Conservation (phyloP, 1,140 invertebrate genomes). For the Metaphire vulgaris region DNA sequence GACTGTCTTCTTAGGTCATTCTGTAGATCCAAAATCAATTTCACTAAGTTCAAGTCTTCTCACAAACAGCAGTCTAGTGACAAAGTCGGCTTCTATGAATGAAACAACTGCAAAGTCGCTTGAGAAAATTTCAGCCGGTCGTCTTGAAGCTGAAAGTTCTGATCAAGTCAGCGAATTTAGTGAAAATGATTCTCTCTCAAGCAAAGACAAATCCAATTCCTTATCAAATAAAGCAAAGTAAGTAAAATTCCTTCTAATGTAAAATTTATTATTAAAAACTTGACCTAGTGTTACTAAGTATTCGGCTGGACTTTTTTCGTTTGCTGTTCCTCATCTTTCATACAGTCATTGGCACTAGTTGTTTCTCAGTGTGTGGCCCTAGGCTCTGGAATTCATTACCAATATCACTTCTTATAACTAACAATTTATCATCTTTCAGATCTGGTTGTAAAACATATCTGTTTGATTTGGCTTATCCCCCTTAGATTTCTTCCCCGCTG, state of each 20-base stretch:
- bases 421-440: too few species aligned
- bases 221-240: neutral
- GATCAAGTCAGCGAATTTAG: neutral
- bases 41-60: neutral
- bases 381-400: too few species aligned
- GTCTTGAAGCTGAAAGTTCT: neutral
- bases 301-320: too few species aligned
- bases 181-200: neutral
- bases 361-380: too few species aligned
- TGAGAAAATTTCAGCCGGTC: neutral
- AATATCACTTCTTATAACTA: too few species aligned
- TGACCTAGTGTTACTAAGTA: neutral
- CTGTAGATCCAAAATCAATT: neutral
- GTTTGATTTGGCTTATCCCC: too few species aligned
- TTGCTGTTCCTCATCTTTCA: too few species aligned
- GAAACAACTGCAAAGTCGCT: neutral
- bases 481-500: too few species aligned
- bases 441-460: too few species aligned
- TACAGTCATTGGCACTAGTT: too few species aligned
- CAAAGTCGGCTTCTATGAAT: neutral
- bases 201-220: neutral
- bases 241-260: neutral
- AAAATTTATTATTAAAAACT: neutral
- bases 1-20: neutral
- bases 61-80: neutral